phyloP scores from a whole-genome alignment of 2,888 invertebrate species.

The Chirona hameri region DNA sequence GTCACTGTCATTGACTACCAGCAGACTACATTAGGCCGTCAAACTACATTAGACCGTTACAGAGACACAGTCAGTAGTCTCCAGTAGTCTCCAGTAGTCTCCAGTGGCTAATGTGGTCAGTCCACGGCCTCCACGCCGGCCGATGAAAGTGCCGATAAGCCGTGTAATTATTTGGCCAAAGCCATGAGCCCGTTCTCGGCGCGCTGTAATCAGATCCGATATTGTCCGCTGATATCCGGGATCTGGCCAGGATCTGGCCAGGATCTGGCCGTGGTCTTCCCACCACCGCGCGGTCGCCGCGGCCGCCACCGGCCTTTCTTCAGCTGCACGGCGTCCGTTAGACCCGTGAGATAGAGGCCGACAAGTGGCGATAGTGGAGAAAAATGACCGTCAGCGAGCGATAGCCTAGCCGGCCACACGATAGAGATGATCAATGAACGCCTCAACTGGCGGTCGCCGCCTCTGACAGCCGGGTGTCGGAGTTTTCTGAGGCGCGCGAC shows the following conservation, averaged over 20 bases:
- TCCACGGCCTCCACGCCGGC: not conserved
- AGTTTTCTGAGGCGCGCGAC: not conserved
- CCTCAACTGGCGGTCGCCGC: not conserved
- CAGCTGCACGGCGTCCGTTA: not conserved
- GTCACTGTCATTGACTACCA: no score
- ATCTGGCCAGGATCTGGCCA: not conserved
- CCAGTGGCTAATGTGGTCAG: no score
- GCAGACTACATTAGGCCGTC: no score
- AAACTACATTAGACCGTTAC: no score
- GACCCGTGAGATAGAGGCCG: not conserved
- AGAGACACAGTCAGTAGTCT: no score
- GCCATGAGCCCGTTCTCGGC: not conserved
- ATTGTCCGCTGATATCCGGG: not conserved
- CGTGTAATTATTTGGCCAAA: not conserved
- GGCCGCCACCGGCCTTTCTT: slow-evolving; percentile 1
- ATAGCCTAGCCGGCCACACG: not conserved
- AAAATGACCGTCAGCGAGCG: not conserved
- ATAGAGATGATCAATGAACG: slow-evolving; percentile 13
- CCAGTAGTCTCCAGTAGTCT: no score
- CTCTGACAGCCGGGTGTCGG: not conserved
- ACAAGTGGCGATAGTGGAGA: slow-evolving; percentile 7
- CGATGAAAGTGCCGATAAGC: not conserved
- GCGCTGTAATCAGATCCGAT: not conserved
- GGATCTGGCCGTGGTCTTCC: not conserved
- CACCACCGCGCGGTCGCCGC: not conserved